Evolutionary conservation across 2,888 invertebrate species (phyloP), one percentile per base, ranked within the genome.

Genomic region (Drosophila subsilvestris): DNA sequence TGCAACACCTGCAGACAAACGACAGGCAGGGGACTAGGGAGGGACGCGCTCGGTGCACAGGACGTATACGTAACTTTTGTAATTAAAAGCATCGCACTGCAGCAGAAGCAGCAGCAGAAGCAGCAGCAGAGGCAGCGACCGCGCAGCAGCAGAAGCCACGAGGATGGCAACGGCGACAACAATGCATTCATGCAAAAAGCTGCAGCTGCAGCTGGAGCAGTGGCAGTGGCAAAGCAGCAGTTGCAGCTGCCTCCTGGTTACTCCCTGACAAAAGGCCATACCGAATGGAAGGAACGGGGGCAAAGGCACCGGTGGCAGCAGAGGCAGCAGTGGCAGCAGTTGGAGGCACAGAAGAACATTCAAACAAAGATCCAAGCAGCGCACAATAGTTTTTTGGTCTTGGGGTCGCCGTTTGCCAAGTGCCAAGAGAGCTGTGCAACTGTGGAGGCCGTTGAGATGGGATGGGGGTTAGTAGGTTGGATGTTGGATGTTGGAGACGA

Each of bases 21-120:
- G 73, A 55, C 73, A 68, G 51, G 18, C 56, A 51, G 63, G 57
- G 60, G 45, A 45, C 58, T 44, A 57, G 32, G 66, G 56, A 55
- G 48, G 66, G 37, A 37, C 27, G 27, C 14, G 14, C 2, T 37
- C 68, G 73, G 75, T 47, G 53, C 68, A 74, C 74, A 74, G 86
- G 75, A 78, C 83, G 86, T 86, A 83, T 79, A 83, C 83, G 83
- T 83, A 84, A 86, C 84, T 88, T 88, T 88, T 88, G 83, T 88
- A 83, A 83, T 83, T 88, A 83, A 88, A 88, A 88, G 75, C 84
- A 79, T 69, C 87, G 79, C 87, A 88, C 22, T 80, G 88, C 80
- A 67, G 72, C 63, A 48, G 47, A 63, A 65, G 49, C 65, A 61
- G 8, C 51, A 57, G 10, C 43, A 68, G 20, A 66, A 25, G 14